Evolutionary conservation across 2,888 invertebrate species (phyloP), one percentile per base, ranked within the genome.

Genomic region (Trichogramma evanescens): DNA sequence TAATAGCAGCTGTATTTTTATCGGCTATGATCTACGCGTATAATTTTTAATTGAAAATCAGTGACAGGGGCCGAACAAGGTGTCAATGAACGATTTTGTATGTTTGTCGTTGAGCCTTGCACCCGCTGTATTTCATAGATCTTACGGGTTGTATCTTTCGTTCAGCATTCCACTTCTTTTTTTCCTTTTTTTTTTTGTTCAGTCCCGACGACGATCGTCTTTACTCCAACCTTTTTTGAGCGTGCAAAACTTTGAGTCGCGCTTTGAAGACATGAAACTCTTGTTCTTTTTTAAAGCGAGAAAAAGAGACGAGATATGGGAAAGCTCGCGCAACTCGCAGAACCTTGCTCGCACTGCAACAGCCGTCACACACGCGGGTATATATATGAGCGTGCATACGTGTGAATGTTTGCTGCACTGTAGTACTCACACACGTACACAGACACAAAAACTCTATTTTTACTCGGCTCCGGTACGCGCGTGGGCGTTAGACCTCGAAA

Each of bases 161-260:
- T 53, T 26, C 26, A 26, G 26, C 26, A 52, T 54, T 42, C 38
- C 8, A 40, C 13, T 40, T 6, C 8, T 42, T 10, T 54, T 46
- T 59, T 55, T 46, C 7, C 26, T 43, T 8, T 1, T 44, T 1
- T 44, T 39, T 45, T 13, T 26, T 53, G 10, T 42, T 8, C 7
- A 10, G 26, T 48, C 48, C 48, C 43, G 38, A 48, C 38, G 50
- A n/a, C 53, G 44, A 39, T 48, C 43, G 26, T 56, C 43, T 56
- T 26, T 26, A 26, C 53, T 60, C 53, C 40, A 51, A 58, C 50
- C 42, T 50, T 52, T 64, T 62, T 64, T 62, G 62, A 62, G 61
- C 55, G 59, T 59, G 59, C 51, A 42, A 58, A 62, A 59, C 61
- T 59, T 54, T n/a, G 62, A 59, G 55, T 64, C 59, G 56, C 57